These are phyloP conservation scores for Tenualosa thibaudeaui DNA, from an alignment of 2,797 vertebrate genomes.

Conservation along the genomic window DNA sequence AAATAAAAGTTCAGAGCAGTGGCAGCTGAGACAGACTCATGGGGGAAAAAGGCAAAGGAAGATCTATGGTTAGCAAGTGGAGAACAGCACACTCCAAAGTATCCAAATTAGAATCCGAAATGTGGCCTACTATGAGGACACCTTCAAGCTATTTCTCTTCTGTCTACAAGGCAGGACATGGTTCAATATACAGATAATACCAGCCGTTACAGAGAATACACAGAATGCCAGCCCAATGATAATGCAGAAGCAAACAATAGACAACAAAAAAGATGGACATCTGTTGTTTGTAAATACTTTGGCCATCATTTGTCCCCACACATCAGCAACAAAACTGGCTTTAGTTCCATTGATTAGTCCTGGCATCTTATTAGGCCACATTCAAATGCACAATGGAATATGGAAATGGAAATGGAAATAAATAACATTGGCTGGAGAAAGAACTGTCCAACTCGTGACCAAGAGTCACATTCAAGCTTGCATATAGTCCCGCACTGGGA, in stretches of 20 bases:
- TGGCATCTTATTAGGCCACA: neutral
- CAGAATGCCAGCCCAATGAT: no score
- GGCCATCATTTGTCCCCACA: neutral
- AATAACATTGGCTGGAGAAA: neutral
- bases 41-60: neutral
- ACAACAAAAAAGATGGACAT: neutral
- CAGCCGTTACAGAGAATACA: neutral
- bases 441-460: neutral
- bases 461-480: neutral
- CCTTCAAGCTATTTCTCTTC: neutral
- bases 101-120: neutral
- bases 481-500: neutral
- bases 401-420: neutral
- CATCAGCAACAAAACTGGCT: neutral
- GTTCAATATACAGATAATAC: neutral
- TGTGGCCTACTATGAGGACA: neutral
- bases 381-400: neutral
- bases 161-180: neutral
- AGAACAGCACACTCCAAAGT: neutral
- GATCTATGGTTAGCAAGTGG: neutral
- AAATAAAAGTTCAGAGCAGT: conserved; percentile 52
- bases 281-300: neutral
- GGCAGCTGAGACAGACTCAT: conserved; percentile 37
- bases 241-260: neutral
- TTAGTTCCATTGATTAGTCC: neutral